Conservation (phyloP, 1,140 invertebrate genomes). For the Diachasma alloeum region DNA sequence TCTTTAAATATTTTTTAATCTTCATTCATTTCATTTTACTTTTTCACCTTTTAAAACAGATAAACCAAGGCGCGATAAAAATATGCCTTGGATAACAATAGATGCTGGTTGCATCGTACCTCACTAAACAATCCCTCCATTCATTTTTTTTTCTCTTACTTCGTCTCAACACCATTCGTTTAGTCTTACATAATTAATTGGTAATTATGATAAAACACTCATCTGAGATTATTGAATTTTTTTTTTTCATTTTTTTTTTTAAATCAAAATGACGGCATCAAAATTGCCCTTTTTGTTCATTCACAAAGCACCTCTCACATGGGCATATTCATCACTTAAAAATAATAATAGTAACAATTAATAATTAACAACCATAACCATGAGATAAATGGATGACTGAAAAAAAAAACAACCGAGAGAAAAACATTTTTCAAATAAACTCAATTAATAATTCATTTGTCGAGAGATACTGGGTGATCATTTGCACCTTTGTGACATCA, state of each 20-base stretch:
- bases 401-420: neutral
- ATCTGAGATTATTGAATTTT: neutral
- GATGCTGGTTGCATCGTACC: slow-evolving; percentile 18
- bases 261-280: neutral
- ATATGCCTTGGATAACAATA: slow-evolving; percentile 48
- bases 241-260: neutral
- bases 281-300: neutral
- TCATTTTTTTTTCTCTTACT: slow-evolving; percentile 5
- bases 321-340: neutral
- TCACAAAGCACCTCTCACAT: neutral
- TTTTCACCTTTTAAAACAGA: slow-evolving; percentile 27
- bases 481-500: neutral
- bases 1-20: slow-evolving; percentile 19
- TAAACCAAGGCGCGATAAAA: slow-evolving; percentile 51
- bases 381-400: neutral
- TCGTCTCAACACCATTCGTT: neutral
- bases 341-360: neutral
- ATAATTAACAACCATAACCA: slow-evolving; percentile 1
- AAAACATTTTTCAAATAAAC: neutral
- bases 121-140: neutral
- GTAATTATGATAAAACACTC: neutral
- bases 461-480: neutral
- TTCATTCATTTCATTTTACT: neutral
- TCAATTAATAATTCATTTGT: neutral
- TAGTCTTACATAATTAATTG: no score